phyloP scores from a whole-genome alignment of 2,888 invertebrate genomes.

The Argynnis bischoffii region DNA sequence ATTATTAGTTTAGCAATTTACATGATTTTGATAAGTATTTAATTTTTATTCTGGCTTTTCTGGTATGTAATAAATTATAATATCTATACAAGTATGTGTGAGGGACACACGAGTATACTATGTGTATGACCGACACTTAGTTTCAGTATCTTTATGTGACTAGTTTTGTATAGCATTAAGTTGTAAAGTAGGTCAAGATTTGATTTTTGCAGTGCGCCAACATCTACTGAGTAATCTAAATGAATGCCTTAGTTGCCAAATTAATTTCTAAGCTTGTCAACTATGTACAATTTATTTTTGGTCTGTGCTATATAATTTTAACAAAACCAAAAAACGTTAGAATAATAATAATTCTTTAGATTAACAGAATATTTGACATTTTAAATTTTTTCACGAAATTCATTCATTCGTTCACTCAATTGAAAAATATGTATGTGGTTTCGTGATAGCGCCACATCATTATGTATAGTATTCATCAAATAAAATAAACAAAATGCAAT shows the following conservation, averaged over 20 bases:
- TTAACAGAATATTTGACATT: too few relatives aligned
- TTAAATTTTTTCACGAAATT: too few relatives aligned
- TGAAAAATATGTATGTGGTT: not conserved
- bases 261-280: conserved; percentile 4
- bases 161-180: not conserved
- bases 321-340: too few relatives aligned
- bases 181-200: conserved; percentile 6
- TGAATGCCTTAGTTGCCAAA: conserved; percentile 11
- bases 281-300: not conserved
- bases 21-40: too few relatives aligned
- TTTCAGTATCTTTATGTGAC: not conserved
- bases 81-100: too few relatives aligned
- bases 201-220: conserved; percentile 8
- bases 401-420: not conserved
- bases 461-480: not conserved
- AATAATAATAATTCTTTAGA: too few relatives aligned
- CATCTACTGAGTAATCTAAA: conserved; percentile 6
- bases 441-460: not conserved
- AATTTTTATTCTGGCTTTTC: too few relatives aligned
- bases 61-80: too few relatives aligned
- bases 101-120: too few relatives aligned
- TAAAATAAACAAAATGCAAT: conserved; percentile 9
- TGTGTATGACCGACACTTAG: not conserved
- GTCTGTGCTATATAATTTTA: not conserved
- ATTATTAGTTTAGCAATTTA: too few relatives aligned